Base-by-base conservation (phyloP, 2,888 invertebrate genomes). In the Philhelius pedissequus region DNA sequence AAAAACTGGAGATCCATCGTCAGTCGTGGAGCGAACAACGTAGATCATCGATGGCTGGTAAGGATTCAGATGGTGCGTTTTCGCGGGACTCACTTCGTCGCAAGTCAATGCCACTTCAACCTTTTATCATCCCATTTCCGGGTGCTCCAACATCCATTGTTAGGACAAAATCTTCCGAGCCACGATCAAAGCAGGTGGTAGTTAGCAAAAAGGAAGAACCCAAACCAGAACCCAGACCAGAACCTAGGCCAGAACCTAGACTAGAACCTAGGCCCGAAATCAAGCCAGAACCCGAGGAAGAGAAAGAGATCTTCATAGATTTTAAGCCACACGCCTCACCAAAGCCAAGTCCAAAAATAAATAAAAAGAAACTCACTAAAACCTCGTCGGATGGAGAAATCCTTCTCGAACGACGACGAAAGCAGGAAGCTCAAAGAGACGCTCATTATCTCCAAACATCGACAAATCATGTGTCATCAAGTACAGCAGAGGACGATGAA, bases 281-380 rank as follows among this genome's bases (percentile, higher is more conserved):
- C n/a, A 86, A 13, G 4, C 32, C 11, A 0, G 74, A 80, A 8
- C 25, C n/a, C 11, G 93, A 94, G 87, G 94, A 94, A 88, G 95
- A 95, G 89, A 94, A 94, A 87, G 97, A 97, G 92, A 97, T 97
- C 74, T 95, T 97, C 84, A 97, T 97, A 87, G 96, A 97, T 90
- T 97, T 97, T 90, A 96, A 97, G 91, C 97, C 97, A 6, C 93
- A 94, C 84, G 92, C 94, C 13, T 94, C 95, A 18, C 94, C 95
- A 68, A 94, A 94, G 66, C 94, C 94, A 68, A 94, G 94, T 80
- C 93, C 93, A 35, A 92, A 93, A 86, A 87, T 92, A 87, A 92
- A 92, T 88, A 92, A 91, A 87, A 91, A 91, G 90, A 91, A 87
- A 89, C 90, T 96, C 60, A 94, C 94, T 79, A 96, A 96, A 92